Evolutionary conservation across 2,797 vertebrate genomes (phyloP).

Genomic region (Austrolebias charrua): DNA sequence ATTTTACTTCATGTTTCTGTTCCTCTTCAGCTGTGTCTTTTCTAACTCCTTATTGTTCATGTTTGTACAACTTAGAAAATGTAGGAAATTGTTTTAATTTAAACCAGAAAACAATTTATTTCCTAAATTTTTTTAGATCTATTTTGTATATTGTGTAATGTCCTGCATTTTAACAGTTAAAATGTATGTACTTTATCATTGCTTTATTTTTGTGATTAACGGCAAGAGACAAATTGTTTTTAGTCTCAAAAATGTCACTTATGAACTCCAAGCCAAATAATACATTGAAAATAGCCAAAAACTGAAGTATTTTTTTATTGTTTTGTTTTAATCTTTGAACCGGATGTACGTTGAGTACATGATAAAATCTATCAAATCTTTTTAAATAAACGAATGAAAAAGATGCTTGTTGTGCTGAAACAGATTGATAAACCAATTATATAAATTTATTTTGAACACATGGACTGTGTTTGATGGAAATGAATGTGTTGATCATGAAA

Average conservation of each 20-base stretch:
- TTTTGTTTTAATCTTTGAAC: not conserved
- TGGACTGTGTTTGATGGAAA: constrained; percentile 24
- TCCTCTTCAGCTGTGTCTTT: constrained; percentile 38
- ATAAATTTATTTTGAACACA: constrained; percentile 19
- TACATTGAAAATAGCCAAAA: constrained; percentile 16
- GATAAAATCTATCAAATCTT: constrained; percentile 22
- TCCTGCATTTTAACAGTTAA: constrained; percentile 59
- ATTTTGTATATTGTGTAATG: constrained; percentile 72
- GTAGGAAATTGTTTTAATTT: constrained; percentile 47
- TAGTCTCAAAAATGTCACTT: constrained; percentile 8
- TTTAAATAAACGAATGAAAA: constrained; percentile 2
- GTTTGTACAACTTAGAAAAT: constrained; percentile 44
- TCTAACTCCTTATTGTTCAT: constrained; percentile 27
- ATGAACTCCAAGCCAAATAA: constrained; percentile 20
- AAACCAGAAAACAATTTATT: constrained; percentile 44
- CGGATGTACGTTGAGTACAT: not conserved
- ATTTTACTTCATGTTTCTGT: constrained; percentile 13
- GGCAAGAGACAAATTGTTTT: constrained; percentile 33
- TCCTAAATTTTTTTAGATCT: constrained; percentile 15
- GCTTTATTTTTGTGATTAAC: constrained; percentile 74
- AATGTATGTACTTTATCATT: constrained; percentile 51
- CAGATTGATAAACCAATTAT: constrained; percentile 12
- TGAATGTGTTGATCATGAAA: constrained; percentile 31
- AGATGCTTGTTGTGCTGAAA: constrained; percentile 12
- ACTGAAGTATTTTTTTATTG: constrained; percentile 9